Percentiles rank a stretch among this genome's conserved stretches.
Evolutionary conservation across 1,140 invertebrate genomes (phyloP).

Genomic region (Philotrypesis tridentata): DNA sequence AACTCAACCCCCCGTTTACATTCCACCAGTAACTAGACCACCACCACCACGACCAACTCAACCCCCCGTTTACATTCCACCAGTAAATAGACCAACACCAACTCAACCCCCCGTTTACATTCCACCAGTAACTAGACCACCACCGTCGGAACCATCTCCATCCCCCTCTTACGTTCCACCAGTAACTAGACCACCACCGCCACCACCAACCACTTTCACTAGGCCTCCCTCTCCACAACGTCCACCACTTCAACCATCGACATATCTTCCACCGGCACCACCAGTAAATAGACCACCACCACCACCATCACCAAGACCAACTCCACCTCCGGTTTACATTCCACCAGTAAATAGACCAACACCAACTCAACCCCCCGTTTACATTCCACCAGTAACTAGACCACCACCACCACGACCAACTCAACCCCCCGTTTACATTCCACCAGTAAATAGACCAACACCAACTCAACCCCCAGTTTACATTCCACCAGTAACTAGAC

Average conservation of each 20-base stretch:
- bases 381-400: slow-evolving; percentile 36
- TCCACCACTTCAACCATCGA: slow-evolving; percentile 17
- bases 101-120: slow-evolving; percentile 19
- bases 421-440: slow-evolving; percentile 28
- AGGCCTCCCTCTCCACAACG: too few relatives aligned
- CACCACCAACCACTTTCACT: slow-evolving; percentile 5
- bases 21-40: slow-evolving; percentile 36
- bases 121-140: slow-evolving; percentile 41
- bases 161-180: slow-evolving; percentile 25
- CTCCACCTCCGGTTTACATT: neutral
- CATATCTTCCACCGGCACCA: slow-evolving; percentile 14
- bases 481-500: slow-evolving; percentile 36
- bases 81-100: slow-evolving; percentile 29
- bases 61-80: slow-evolving; percentile 38
- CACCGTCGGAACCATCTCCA: slow-evolving; percentile 17
- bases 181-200: neutral
- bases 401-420: slow-evolving; percentile 30
- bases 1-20: neutral
- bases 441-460: slow-evolving; percentile 37
- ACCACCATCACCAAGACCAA: slow-evolving; percentile 36
- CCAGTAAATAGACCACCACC: slow-evolving; percentile 33
- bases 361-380: slow-evolving; percentile 6
- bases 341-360: slow-evolving; percentile 5
- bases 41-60: slow-evolving; percentile 25
- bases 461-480: slow-evolving; percentile 21